A percentile compares a stretch with the other conserved stretches of the same genome.
Evolutionary conservation across 2,113 vertebrate species (phyloP).

Genomic region (Calypte anna): DNA sequence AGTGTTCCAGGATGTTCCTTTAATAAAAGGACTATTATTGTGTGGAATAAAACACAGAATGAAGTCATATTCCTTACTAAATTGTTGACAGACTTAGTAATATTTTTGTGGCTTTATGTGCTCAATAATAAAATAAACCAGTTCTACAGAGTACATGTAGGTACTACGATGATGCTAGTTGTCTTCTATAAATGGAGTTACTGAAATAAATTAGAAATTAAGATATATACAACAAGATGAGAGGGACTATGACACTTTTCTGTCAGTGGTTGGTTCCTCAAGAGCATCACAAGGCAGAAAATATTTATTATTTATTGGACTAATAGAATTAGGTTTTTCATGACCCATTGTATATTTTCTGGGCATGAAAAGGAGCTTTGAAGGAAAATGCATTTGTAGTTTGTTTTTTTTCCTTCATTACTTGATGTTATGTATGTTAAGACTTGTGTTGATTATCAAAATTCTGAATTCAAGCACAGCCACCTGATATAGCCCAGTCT

Average conservation of each 20-base stretch:
- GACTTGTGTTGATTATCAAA: not conserved
- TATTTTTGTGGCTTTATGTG: not conserved
- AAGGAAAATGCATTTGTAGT: not conserved
- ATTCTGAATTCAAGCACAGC: not conserved
- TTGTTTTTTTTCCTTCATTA: not conserved
- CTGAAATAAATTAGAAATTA: not conserved
- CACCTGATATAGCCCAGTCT: not conserved
- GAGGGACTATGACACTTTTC: not conserved
- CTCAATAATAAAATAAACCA: not conserved
- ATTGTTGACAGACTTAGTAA: not conserved
- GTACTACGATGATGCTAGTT: not conserved
- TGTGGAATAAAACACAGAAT: conserved; percentile 36
- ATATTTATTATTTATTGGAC: not conserved
- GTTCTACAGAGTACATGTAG: not conserved
- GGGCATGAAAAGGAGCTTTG: not conserved
- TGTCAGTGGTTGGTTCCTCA: not conserved
- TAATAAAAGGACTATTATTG: conserved; percentile 63
- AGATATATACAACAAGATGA: not conserved
- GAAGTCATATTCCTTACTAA: conserved; percentile 16
- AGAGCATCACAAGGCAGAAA: not conserved
- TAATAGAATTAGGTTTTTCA: not conserved
- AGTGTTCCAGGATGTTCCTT: conserved; percentile 54
- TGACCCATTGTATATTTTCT: not conserved
- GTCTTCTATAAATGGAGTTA: not conserved
- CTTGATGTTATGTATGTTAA: not conserved